Evolutionary conservation across 2,888 invertebrate species (phyloP).

Genomic region (Tanypteryx hageni): DNA sequence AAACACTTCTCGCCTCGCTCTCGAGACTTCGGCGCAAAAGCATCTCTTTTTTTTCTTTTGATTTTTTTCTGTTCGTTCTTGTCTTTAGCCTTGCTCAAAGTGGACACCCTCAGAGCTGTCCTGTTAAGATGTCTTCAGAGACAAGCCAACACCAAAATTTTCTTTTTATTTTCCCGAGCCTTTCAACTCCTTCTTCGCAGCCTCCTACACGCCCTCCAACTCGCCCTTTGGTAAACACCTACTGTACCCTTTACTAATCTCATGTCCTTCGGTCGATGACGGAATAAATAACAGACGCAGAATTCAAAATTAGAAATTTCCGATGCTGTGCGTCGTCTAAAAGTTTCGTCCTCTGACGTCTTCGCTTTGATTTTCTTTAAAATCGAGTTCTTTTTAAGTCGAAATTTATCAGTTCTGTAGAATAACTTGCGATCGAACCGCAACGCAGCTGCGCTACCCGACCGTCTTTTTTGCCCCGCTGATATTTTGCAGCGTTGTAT

Average conservation of each 20-base stretch:
- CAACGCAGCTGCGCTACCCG: neutral
- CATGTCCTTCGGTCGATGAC: too few relatives aligned
- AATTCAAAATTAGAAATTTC: too few relatives aligned
- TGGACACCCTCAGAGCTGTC: neutral
- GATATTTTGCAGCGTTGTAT: neutral
- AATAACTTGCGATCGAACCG: neutral
- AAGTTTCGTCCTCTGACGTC: too few relatives aligned
- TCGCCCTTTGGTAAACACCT: too few relatives aligned
- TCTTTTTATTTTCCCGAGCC: neutral
- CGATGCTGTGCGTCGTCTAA: too few relatives aligned
- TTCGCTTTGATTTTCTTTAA: neutral
- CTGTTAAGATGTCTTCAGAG: neutral
- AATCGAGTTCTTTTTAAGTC: neutral
- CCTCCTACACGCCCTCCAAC: too few relatives aligned
- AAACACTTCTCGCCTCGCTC: neutral
- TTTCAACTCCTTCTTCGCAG: neutral
- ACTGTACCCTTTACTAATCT: too few relatives aligned
- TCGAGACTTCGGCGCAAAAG: neutral
- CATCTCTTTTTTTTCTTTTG: neutral
- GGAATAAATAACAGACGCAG: too few relatives aligned
- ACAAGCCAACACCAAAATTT: neutral
- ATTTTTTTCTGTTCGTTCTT: neutral
- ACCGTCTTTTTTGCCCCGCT: neutral
- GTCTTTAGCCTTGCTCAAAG: neutral
- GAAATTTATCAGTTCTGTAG: neutral